Evolutionary conservation across 2,888 invertebrate genomes (phyloP).

Genomic region (Drosophila quasianomalipes): DNA sequence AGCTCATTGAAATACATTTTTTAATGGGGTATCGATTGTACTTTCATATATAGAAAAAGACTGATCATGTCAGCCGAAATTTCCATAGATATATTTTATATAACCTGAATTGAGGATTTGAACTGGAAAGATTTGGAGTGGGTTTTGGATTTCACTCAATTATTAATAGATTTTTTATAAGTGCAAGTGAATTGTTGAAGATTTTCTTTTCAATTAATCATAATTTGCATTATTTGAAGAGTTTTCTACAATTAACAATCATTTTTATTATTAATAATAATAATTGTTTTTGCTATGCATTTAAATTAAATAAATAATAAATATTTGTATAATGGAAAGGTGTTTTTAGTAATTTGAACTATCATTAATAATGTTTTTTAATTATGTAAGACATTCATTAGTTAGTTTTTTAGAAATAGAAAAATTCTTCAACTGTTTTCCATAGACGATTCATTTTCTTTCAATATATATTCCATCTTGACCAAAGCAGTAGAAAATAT

Average conservation of each 20-base stretch:
- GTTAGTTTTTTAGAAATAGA: not conserved
- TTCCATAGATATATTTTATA: not conserved
- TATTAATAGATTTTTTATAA: not conserved
- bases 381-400: not conserved
- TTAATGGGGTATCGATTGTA: constrained; percentile 21
- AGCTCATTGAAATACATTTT: constrained; percentile 36
- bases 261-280: not conserved
- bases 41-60: no score
- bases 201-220: not conserved
- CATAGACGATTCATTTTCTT: rapidly evolving
- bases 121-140: not conserved
- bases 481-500: no score
- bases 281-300: not conserved
- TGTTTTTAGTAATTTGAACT: not conserved
- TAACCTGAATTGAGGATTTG: not conserved
- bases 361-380: not conserved
- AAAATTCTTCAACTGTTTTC: not conserved
- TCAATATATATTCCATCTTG: rapidly evolving
- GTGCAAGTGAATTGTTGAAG: not conserved
- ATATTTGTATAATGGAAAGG: no score
- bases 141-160: not conserved
- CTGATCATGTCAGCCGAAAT: no score
- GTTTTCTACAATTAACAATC: not conserved
- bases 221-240: not conserved
- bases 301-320: no score